Base-by-base conservation (phyloP, 1,140 invertebrate species). In the Zaprionus davidi region DNA sequence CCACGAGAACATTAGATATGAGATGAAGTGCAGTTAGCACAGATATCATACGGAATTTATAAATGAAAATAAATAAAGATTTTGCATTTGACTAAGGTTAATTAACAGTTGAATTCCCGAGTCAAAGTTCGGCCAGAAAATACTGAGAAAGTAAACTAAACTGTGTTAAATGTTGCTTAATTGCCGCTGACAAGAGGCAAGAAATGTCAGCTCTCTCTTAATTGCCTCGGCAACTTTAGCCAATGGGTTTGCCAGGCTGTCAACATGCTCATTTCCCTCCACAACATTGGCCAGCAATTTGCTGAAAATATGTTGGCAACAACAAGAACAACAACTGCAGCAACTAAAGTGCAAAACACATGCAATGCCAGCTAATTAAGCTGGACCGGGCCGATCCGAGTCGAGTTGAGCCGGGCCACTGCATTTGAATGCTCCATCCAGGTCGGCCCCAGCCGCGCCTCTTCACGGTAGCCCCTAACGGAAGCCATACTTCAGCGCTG, bases 401-500 rank as follows among this genome's bases (percentile, higher is more conserved):
- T 1, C 36, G 28, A 57, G 55, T 15, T 17, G 34, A 41, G 44
- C 6, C 36, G 28, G 59, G 49, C 56, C 62, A 68, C 46, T 51
- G 46, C 46, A 24, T 51, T 51, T 70, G 56, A 78, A 74, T 56
- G 6, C 41, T 17, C 41, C 31, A 59, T 62, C 38, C 57, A 73
- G 60, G 58, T 49, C 22, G 49, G 62, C 44, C 22, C 38, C 31
- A 41, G 76, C 64, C 74, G 76, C 68, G 17, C 46, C 60, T 70
- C 58, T 66, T 79, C 85, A 85, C 85, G 80, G 85, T 88, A 88
- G 85, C 85, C 74, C 74, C 78, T 76, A 90, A 90, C 86, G 86
- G 86, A 90, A 90, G 86, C 86, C 86, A 90, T 90, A 86, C 86
- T 80, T 90, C 82, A 90, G 87, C 74, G 70, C 56, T 62, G 84